Evolutionary conservation across 2,797 vertebrate species (phyloP), one percentile per base, ranked within the genome.

Genomic region (Catharus ustulatus): DNA sequence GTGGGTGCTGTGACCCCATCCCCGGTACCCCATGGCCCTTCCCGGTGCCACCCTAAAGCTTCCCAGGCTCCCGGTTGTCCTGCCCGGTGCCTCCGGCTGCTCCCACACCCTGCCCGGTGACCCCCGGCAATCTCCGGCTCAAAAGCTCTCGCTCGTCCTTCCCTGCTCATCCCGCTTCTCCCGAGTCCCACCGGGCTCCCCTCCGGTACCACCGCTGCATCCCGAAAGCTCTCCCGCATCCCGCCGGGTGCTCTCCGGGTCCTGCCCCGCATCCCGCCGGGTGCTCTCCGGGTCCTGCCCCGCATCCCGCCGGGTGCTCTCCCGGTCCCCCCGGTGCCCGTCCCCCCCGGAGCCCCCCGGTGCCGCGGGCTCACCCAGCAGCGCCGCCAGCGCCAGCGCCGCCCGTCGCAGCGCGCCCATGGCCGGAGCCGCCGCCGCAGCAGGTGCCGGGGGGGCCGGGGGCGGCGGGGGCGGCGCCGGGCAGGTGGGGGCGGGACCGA

Each of bases 361-460:
- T 20, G 6, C 36, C 42, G 51, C 13, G 10, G 49, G 38, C 94
- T 95, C 89, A 94, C 95, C 95, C 87, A 94, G 87, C 87, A 95
- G 75, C 43, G 95, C 94, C 7, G 87, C 78, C 81, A 95, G 74
- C 40, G 76, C 93, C 86, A 86, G 64, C 82, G 90, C 68, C 55
- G 82, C 64, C 62, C 49, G 58, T 16, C 43, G 97, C 79, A 95
- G 93, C 54, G 83, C 89, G 69, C 77, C 74, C 92, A 90, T 90
- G 43, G 46, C 73, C 87, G 68, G 57, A 67, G 40, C 71, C 36
- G 52, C 57, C 23, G 75, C 76, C 12, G 88, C 85, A 48, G 90
- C 90, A 87, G 91, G 87, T 79, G 80, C 82, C 77, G 51, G 40
- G 62, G 29, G 17, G 29, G 80, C 14, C 26, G 24, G 34, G 27